A percentile compares a stretch with the other conserved stretches of the same genome.
Evolutionary conservation across 2,888 invertebrate species (phyloP).

Genomic region (Gryllus longicercus): DNA sequence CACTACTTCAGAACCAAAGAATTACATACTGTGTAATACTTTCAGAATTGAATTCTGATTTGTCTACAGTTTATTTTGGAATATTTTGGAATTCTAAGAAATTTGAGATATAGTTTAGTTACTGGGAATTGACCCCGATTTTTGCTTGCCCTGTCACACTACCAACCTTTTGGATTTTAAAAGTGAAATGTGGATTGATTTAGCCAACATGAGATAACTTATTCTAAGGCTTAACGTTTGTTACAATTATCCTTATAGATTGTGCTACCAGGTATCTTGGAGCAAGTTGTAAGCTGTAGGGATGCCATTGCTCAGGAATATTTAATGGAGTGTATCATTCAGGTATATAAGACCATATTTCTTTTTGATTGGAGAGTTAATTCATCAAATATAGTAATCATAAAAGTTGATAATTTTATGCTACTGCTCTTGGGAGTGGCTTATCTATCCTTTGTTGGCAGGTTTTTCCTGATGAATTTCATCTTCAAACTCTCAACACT

Average conservation of each 20-base stretch:
- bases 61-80: too few relatives aligned
- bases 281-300: constrained; percentile 96
- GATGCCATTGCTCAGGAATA: constrained; percentile 99
- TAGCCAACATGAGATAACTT: not conserved
- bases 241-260: constrained; percentile 49
- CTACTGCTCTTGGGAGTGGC: not conserved
- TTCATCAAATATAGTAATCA: too few relatives aligned
- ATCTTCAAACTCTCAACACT: constrained; percentile 89
- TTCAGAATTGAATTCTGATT: too few relatives aligned
- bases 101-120: not conserved
- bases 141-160: not conserved
- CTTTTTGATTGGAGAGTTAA: not conserved
- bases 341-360: constrained; percentile 55
- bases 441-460: constrained; percentile 40
- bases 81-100: not conserved
- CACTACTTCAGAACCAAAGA: too few relatives aligned
- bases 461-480: constrained; percentile 99
- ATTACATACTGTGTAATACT: too few relatives aligned
- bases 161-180: not conserved
- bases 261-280: constrained; percentile 93
- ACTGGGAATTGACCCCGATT: not conserved
- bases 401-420: too few relatives aligned
- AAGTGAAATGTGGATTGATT: too few relatives aligned
- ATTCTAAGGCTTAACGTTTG: not conserved
- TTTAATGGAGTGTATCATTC: constrained; percentile 98